phyloP scores from a whole-genome alignment of 2,888 invertebrate species.

The Acanthosepion pharaonis region DNA sequence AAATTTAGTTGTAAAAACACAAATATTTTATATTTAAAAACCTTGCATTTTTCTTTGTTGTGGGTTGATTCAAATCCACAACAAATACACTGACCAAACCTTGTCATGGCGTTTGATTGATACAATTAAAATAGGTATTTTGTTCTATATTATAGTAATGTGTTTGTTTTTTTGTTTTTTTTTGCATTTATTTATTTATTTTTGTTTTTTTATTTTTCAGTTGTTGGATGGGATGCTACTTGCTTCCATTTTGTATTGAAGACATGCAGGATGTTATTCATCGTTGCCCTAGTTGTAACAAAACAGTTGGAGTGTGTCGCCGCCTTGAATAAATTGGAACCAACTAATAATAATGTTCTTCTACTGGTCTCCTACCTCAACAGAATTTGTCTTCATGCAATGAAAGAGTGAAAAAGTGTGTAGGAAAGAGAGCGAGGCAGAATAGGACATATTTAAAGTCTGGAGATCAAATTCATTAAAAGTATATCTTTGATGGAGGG shows the following conservation, averaged over 20 bases:
- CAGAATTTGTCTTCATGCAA: neutral
- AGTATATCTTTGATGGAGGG: neutral
- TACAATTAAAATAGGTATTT: no score
- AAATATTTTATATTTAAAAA: no score
- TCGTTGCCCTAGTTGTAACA: constrained; percentile 54
- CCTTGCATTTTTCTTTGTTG: no score
- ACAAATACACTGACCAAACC: no score
- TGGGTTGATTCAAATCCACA: no score
- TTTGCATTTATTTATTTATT: no score
- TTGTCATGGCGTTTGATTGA: no score
- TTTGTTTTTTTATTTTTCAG: constrained; percentile 48
- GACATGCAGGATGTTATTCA: constrained; percentile 54
- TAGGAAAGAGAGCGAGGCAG: neutral
- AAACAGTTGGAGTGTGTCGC: constrained; percentile 51
- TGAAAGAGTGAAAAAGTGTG: neutral
- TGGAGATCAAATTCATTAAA: neutral
- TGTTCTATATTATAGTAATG: no score
- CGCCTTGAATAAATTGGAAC: neutral
- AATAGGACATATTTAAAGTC: neutral
- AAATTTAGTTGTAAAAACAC: no score
- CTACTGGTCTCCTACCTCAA: neutral
- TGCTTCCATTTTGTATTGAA: constrained; percentile 56
- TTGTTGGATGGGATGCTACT: constrained; percentile 54
- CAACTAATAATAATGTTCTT: neutral
- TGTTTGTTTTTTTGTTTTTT: no score